These are phyloP conservation scores for Pterocles orientalis DNA, from an alignment of 2,113 vertebrate species.

Conservation along the genomic window DNA sequence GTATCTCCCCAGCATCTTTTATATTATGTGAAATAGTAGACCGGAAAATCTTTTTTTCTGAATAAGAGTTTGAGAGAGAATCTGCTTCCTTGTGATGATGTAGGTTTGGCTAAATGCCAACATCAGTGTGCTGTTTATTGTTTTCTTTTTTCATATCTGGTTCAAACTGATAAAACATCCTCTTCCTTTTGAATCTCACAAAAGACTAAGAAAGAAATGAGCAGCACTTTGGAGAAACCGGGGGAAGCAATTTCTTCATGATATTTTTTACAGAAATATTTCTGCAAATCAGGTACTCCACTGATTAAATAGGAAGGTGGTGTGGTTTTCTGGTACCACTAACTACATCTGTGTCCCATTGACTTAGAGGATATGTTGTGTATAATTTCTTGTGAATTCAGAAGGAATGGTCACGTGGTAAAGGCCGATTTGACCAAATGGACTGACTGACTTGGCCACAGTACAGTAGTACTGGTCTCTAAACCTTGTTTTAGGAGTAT, in stretches of 20 bases:
- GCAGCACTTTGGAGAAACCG: background rate
- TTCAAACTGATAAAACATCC: conserved; percentile 65
- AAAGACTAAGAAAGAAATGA: background rate
- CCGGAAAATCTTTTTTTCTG: background rate
- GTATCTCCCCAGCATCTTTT: background rate
- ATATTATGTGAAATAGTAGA: background rate
- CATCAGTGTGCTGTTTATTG: conserved; percentile 38
- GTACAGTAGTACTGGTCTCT: background rate
- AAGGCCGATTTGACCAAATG: background rate
- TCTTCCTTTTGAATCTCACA: conserved; percentile 54
- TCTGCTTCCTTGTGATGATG: conserved; percentile 24
- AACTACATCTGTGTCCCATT: background rate
- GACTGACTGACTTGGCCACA: background rate
- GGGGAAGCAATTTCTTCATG: background rate
- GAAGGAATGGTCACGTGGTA: background rate
- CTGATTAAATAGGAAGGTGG: background rate
- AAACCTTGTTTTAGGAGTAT: background rate
- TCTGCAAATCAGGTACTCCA: background rate
- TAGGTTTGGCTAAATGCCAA: conserved; percentile 35
- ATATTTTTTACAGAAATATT: background rate
- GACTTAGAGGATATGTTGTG: background rate
- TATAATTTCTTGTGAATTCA: background rate
- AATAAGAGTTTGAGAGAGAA: background rate
- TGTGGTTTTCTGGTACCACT: background rate
- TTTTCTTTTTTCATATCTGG: conserved; percentile 39